phyloP scores from a whole-genome alignment of 2,113 vertebrate genomes.

The Madoqua kirkii region DNA sequence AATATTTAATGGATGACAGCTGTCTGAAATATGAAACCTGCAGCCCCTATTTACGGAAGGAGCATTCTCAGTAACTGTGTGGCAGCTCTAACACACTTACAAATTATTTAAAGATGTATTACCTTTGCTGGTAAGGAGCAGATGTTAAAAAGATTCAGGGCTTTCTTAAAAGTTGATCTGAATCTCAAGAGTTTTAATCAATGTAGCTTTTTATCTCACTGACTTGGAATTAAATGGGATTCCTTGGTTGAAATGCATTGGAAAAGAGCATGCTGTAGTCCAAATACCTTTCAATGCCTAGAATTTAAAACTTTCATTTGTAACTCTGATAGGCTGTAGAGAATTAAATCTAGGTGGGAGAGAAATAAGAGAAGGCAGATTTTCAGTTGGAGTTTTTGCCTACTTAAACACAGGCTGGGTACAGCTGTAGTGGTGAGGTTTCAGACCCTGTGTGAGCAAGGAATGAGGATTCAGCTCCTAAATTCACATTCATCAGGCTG shows the following conservation, averaged over 20 bases:
- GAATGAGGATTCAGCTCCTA: neutral
- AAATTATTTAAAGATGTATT: constrained; percentile 77
- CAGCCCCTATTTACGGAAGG: constrained; percentile 54
- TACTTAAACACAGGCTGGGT: neutral
- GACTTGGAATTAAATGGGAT: constrained; percentile 50
- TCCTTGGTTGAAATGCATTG: constrained; percentile 53
- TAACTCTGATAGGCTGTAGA: constrained; percentile 36
- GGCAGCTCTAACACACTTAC: constrained; percentile 53
- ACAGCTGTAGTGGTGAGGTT: neutral
- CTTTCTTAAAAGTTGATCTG: constrained; percentile 59
- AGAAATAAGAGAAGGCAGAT: constrained; percentile 7
- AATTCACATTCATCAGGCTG: neutral
- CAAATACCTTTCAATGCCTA: constrained; percentile 51
- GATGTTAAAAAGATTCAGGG: constrained; percentile 62
- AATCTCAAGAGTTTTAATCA: constrained; percentile 63
- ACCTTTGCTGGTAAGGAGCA: constrained; percentile 60
- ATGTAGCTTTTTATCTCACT: constrained; percentile 45
- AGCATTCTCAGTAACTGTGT: constrained; percentile 63
- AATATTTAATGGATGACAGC: constrained; percentile 76
- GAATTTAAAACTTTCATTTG: constrained; percentile 55
- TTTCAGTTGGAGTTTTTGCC: neutral
- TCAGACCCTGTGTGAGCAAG: neutral
- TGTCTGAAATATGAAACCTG: constrained; percentile 64
- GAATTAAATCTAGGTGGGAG: constrained; percentile 41
- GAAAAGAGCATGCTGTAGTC: constrained; percentile 47